Percentiles rank a stretch among this genome's conserved stretches.
These are phyloP conservation scores for Saguinus imperator DNA, from an alignment of 2,113 vertebrate genomes.

Conservation along the genomic window DNA sequence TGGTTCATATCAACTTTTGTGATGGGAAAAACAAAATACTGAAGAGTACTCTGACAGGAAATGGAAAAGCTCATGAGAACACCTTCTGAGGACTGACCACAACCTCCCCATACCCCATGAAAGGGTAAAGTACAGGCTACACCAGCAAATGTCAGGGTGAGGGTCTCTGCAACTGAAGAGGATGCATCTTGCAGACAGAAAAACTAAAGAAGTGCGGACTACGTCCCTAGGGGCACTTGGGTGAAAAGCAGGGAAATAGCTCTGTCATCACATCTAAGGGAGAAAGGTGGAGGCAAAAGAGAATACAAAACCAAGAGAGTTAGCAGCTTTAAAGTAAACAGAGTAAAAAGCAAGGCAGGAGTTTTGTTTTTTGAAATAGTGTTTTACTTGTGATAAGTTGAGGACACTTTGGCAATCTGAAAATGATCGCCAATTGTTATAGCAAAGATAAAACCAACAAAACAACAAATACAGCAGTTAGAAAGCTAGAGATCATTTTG, in stretches of 20 bases:
- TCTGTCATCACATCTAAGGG: neutral
- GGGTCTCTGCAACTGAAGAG: neutral
- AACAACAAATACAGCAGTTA: neutral
- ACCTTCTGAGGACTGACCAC: neutral
- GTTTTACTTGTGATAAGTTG: neutral
- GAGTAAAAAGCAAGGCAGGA: neutral
- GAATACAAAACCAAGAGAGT: neutral
- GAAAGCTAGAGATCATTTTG: neutral
- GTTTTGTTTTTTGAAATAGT: neutral
- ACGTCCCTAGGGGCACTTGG: too few species aligned
- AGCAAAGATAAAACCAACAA: neutral
- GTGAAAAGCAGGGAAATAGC: neutral
- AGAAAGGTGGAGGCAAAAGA: neutral
- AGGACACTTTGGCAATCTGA: neutral
- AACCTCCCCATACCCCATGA: neutral
- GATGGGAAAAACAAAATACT: constrained; percentile 9
- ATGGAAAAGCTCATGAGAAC: neutral
- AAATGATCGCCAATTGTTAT: neutral
- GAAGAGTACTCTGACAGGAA: neutral
- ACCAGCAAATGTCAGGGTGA: neutral
- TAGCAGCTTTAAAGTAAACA: neutral
- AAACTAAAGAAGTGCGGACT: neutral
- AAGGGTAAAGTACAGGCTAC: neutral
- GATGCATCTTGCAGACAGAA: neutral
- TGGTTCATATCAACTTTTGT: neutral